phyloP scores from a whole-genome alignment of 2,888 invertebrate species.

The Selenia dentaria region DNA sequence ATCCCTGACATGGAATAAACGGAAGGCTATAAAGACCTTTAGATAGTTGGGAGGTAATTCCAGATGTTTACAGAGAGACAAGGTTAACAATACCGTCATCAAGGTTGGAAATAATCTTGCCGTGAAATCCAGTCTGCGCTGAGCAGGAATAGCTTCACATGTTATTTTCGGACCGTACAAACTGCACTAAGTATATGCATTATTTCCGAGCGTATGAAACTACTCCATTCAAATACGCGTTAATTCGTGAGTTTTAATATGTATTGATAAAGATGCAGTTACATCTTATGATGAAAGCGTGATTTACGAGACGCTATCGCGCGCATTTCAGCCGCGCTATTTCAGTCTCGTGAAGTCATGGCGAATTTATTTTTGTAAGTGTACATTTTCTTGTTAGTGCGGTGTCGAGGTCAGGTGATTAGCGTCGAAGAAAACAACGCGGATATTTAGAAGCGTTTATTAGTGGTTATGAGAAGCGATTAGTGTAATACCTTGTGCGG shows the following conservation, averaged over 20 bases:
- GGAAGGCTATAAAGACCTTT: conserved; percentile 50
- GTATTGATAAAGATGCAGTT: conserved; percentile 2
- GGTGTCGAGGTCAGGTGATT: conserved; percentile 63
- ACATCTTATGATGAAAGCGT: conserved; percentile 7
- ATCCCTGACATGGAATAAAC: conserved; percentile 20
- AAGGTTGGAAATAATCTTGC: conserved; percentile 71
- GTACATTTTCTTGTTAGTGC: conserved; percentile 73
- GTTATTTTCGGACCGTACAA: conserved; percentile 42
- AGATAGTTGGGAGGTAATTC: conserved; percentile 53
- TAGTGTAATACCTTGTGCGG: conserved; percentile 74
- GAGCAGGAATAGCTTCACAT: conserved; percentile 54
- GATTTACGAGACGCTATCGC: conserved; percentile 26
- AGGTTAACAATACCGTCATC: conserved; percentile 80
- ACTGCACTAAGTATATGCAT: too few species aligned
- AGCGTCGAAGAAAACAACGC: conserved; percentile 59
- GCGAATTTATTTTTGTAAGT: conserved; percentile 73
- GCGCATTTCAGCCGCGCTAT: conserved; percentile 53
- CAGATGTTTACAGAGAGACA: conserved; percentile 60
- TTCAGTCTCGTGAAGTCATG: conserved; percentile 76
- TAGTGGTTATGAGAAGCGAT: conserved; percentile 72
- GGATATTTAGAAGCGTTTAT: conserved; percentile 67
- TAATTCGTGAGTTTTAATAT: background rate
- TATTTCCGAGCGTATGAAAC: too few species aligned
- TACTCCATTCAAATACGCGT: too few species aligned
- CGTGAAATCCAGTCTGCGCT: conserved; percentile 54